Base-by-base conservation (phyloP, 2,888 invertebrate species). In the Fragum whitleyi region DNA sequence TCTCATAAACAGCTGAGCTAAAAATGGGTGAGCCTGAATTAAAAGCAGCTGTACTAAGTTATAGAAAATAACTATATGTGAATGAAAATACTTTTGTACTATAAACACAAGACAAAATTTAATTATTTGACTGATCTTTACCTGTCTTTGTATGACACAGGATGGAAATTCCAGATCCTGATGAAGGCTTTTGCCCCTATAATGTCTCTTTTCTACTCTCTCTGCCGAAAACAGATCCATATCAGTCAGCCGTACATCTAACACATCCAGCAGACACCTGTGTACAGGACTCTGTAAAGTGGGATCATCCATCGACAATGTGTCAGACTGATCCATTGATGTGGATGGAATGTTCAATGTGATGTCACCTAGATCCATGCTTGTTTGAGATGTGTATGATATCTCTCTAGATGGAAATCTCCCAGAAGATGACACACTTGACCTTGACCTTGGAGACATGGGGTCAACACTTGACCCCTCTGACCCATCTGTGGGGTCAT, bases 161-260 rank as follows among this genome's bases (percentile, higher is more conserved):
- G 92, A 91, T 29, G 92, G 91, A 83, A 94, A 94, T 74, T 92
- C 90, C 67, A 94, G 86, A 83, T 90, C 92, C 57, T 85, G 82
- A 7, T 79, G 68, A 19, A 79, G 77, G 70, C 83, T 81, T 26
- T 77, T 77, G 19, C 86, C 81, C 47, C 80, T 83, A 59, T 89
- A 90, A 9, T 84, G 74, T 23, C 87, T 83, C 72, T 90, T 89
- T 55, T 87, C 86, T 11, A 90, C 86, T 90, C 95, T 91, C 72
- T 94, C 95, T 42, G 96, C 97, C 62, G 96, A 95, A 92, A 96
- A 96, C 84, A 97, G 95, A 93, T 97, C 96, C 96, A 97, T 96
- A 90, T 97, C 96, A 74, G 96, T 95, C 84, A 97, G 94, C 75
- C 96, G 95, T 39, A 97, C 95, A n/a, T 95, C 94, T 94, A 97